Percentiles rank a stretch among this genome's conserved stretches.
phyloP scores from a whole-genome alignment of 2,797 vertebrate species.

The Thalassophryne amazonica region DNA sequence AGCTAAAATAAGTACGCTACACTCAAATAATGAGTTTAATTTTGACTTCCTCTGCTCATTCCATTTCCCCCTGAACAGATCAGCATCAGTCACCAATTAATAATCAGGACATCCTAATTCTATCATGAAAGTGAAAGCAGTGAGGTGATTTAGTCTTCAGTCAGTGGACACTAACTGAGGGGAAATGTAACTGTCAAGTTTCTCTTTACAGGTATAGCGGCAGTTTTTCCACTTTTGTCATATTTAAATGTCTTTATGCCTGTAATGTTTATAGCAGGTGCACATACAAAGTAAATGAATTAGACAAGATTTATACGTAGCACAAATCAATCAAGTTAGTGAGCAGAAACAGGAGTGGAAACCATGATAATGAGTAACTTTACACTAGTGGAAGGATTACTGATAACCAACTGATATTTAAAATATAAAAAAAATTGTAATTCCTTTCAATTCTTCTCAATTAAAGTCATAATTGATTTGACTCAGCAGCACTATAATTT shows the following conservation, averaged over 20 bases:
- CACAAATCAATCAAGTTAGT: background rate
- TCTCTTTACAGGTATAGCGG: background rate
- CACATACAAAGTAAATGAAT: background rate
- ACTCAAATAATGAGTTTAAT: no score
- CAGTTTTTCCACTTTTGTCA: background rate
- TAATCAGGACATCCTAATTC: slow-evolving; percentile 5
- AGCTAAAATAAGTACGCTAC: no score
- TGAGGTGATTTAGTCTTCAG: background rate
- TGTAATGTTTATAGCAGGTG: background rate
- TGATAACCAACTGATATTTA: no score
- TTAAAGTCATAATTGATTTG: no score
- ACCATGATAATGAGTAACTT: no score
- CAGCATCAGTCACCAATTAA: background rate
- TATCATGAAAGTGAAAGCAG: background rate
- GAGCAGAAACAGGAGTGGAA: no score
- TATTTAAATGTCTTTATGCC: no score
- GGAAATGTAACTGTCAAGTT: background rate
- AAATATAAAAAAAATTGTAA: no score
- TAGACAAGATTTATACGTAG: background rate
- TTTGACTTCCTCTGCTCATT: background rate
- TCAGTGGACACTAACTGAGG: background rate
- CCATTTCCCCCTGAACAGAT: background rate
- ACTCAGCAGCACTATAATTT: no score
- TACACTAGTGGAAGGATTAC: no score
- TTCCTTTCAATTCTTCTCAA: no score